Evolutionary conservation across 2,797 vertebrate species (phyloP), one percentile per base, ranked within the genome.

Genomic region (Enoplosus armatus): DNA sequence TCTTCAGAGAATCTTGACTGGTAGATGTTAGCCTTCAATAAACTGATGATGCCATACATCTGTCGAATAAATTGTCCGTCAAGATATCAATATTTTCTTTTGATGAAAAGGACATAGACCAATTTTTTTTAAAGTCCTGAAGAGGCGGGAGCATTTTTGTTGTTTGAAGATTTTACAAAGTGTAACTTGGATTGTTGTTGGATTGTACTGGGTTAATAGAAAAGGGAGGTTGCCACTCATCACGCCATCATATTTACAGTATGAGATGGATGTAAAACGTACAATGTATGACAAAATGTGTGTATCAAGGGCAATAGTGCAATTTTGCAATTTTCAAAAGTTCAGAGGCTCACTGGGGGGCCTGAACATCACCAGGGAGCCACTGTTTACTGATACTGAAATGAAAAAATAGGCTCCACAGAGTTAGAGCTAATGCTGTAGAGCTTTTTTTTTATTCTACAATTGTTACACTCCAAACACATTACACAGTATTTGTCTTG

Each of bases 401-500:
- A 56, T 41, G 2, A 54, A 51, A 9, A 14, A 43, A 27, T 14
- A 35, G 37, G 20, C 29, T 22, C 33, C 33, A 76, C 6, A 54
- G 14, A 33, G 8, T 48, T 39, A 18, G 12, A 29, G 15, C 6
- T 26, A 37, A 33, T 29, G 29, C 16, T 41, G 41, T 55, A 20
- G 9, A 15, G 37, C 26, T 54, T 29, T n/a, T 35, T 35, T 35
- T 24, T 26, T 35, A n/a, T n/a, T 51, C 6, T n/a, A 20, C n/a
- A 72, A 15, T 8, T 51, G 41, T 54, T 55, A 9, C 60, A 70
- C 27, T 62, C 7, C 8, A 51, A 64, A 33, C 54, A 63, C 27
- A 24, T 20, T 4, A 11, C 0, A 72, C 41, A 67, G 11, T 47
- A 35, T 71, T 71, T 77, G 18, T 61, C 66, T 74, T 89, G 64